A percentile compares a stretch with the other conserved stretches of the same genome.
Conservation (phyloP, 2,113 vertebrate species). For the Sylvilagus bachmani region DNA sequence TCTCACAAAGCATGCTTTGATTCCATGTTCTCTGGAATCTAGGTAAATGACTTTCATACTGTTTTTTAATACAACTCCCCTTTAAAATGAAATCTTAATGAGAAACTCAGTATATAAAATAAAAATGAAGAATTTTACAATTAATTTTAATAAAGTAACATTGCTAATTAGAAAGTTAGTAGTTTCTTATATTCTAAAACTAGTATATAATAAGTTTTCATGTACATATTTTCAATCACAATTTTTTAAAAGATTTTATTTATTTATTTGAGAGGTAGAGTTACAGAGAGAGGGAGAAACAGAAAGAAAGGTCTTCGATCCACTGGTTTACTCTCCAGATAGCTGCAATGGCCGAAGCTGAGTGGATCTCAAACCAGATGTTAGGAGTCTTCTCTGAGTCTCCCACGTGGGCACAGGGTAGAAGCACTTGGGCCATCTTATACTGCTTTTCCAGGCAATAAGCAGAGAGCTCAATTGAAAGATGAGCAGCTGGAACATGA, state of each 20-base stretch:
- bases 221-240: slow-evolving; percentile 30
- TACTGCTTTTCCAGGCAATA: too few species aligned
- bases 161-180: background rate
- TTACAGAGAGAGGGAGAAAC: too few species aligned
- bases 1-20: background rate
- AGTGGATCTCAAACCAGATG: too few species aligned
- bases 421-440: too few species aligned
- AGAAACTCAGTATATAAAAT: slow-evolving; percentile 27
- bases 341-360: too few species aligned
- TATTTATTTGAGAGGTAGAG: too few species aligned
- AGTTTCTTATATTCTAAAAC: slow-evolving; percentile 5
- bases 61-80: background rate
- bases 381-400: too few species aligned
- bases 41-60: slow-evolving; percentile 11
- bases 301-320: too few species aligned
- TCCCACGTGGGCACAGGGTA: too few species aligned
- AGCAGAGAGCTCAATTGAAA: too few species aligned
- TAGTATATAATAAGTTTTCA: background rate
- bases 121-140: slow-evolving; percentile 41
- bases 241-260: background rate
- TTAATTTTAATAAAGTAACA: slow-evolving; percentile 24
- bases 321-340: too few species aligned
- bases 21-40: background rate
- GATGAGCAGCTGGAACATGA: too few species aligned
- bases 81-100: slow-evolving; percentile 56